Evolutionary conservation across 2,888 invertebrate genomes (phyloP).

Genomic region (Hydrotaea diabolus): DNA sequence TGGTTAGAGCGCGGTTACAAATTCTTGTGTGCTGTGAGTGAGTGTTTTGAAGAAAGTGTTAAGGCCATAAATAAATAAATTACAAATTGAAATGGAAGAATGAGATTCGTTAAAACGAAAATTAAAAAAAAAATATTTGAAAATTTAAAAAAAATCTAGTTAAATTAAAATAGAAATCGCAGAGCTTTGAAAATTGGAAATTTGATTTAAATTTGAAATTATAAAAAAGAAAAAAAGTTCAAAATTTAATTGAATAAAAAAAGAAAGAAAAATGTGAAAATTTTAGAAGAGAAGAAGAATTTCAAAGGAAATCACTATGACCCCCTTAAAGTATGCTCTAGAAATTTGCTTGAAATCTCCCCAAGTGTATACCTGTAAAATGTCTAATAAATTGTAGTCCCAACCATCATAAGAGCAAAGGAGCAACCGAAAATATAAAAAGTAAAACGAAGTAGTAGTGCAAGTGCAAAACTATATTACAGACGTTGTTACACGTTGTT

Average conservation of each 20-base stretch:
- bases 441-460: not conserved
- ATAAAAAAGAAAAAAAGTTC: constrained; percentile 15
- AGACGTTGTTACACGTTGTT: constrained; percentile 17
- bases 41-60: constrained; percentile 40
- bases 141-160: not conserved
- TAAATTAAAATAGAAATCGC: not conserved
- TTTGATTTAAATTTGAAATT: not conserved
- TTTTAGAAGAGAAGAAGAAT: not conserved
- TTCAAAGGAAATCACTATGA: constrained; percentile 18
- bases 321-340: constrained; percentile 36
- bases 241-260: not conserved
- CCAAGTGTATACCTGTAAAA: constrained; percentile 40
- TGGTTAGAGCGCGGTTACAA: constrained; percentile 30
- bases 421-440: not conserved
- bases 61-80: constrained; percentile 24
- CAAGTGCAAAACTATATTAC: constrained; percentile 28
- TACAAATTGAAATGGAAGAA: constrained; percentile 28
- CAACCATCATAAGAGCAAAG: constrained; percentile 22
- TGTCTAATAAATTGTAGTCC: constrained; percentile 33
- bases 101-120: constrained; percentile 29
- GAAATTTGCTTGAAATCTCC: constrained; percentile 25
- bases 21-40: constrained; percentile 48
- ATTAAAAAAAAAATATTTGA: constrained; percentile 7
- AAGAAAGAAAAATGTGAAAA: constrained; percentile 26
- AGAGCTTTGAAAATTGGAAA: constrained; percentile 2